phyloP scores from a whole-genome alignment of 2,888 invertebrate genomes.

The Aethes cnicana region DNA sequence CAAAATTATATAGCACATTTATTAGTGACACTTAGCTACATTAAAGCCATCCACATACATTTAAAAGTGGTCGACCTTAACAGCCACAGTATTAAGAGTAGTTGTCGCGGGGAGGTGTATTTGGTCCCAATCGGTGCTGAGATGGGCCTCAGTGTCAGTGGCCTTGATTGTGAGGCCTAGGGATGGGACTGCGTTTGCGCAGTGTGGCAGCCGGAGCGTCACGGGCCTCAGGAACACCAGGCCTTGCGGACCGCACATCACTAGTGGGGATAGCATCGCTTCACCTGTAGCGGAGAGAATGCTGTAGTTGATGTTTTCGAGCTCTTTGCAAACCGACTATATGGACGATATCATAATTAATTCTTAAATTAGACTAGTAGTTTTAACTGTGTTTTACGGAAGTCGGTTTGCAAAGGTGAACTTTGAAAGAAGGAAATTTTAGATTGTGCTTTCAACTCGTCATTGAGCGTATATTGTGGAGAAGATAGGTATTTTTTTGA shows the following conservation, averaged over 20 bases:
- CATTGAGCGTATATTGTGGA: background rate
- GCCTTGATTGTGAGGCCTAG: constrained; percentile 90
- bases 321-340: background rate
- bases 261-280: constrained; percentile 95
- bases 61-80: constrained; percentile 95
- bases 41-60: too few species aligned
- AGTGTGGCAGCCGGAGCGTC: constrained; percentile 94
- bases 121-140: constrained; percentile 93
- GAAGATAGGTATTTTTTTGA: constrained; percentile 1
- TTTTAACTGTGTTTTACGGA: too few species aligned
- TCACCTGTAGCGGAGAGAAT: constrained; percentile 85
- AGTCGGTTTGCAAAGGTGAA: constrained; percentile 2
- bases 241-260: constrained; percentile 98
- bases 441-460: background rate
- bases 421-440: background rate
- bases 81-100: constrained; percentile 93
- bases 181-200: constrained; percentile 89
- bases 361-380: too few species aligned
- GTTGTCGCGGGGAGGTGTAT: constrained; percentile 92
- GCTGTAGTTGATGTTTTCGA: background rate
- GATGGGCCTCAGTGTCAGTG: constrained; percentile 91
- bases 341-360: too few species aligned
- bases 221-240: constrained; percentile 94
- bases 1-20: too few species aligned
- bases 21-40: too few species aligned